Evolutionary conservation across 1,140 invertebrate genomes (phyloP).

Genomic region (Ips nitidus): DNA sequence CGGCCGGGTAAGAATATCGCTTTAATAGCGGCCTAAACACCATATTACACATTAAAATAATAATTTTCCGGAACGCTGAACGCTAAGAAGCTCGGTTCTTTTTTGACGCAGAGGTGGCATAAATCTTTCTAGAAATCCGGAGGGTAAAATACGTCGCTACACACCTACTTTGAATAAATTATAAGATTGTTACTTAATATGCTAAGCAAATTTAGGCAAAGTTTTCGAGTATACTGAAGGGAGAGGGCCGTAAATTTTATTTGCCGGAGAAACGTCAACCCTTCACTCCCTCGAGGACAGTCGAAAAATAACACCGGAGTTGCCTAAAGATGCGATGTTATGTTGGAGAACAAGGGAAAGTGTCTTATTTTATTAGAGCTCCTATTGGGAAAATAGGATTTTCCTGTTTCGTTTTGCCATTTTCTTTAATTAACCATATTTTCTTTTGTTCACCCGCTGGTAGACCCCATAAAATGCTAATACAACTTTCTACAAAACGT

Average conservation of each 20-base stretch:
- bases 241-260: conserved; percentile 32
- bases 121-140: background rate
- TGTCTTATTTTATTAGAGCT: conserved; percentile 2
- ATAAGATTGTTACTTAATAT: conserved; percentile 37
- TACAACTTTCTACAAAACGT: no score
- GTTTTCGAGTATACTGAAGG: conserved; percentile 30
- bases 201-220: conserved; percentile 32
- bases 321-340: conserved; percentile 11
- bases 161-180: conserved; percentile 24
- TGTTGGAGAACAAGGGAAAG: background rate
- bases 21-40: conserved; percentile 7
- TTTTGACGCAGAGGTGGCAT: background rate
- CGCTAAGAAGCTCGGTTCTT: background rate
- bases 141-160: conserved; percentile 29
- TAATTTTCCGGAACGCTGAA: conserved; percentile 7
- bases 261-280: conserved; percentile 29
- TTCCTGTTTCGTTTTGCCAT: background rate
- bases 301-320: conserved; percentile 10
- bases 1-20: background rate
- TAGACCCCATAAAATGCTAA: no score
- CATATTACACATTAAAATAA: conserved; percentile 4
- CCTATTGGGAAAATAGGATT: conserved; percentile 1
- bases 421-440: no score
- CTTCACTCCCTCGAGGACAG: conserved; percentile 8
- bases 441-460: no score